Base-by-base conservation (phyloP, 2,888 invertebrate species). In the Panorpa germanica region DNA sequence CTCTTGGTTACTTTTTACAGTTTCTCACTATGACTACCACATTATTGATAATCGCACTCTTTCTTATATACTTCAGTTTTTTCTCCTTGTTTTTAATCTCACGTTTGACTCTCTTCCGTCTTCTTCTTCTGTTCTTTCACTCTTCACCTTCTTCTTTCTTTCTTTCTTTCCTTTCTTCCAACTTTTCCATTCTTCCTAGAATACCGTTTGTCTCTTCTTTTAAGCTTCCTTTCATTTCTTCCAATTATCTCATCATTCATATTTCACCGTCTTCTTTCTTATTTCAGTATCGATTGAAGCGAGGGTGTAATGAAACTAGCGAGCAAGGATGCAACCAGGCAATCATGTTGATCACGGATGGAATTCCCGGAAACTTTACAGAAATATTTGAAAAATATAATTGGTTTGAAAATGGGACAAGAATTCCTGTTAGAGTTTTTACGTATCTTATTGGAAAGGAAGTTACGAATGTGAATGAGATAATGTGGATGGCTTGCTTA, bases 301-400 rank as follows among this genome's bases (percentile, higher is more conserved):
- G 66, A 13, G 57, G 56, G 8, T 71, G 71, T 42, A 53, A 51
- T 37, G 57, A 55, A 41, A 44, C 45, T 20, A 62, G 58, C 10
- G 48, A 53, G 4, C 58, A 66, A 32, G 65, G 74, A 18, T 96
- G 96, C 49, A 96, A 95, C 56, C 90, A 91, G 53, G 74, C 88
- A 16, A 88, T 98, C 36, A 93, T 96, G 91, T 57, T 96, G 33
- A 73, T 96, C 37, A 95, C 96, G 0, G 96, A 96, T 53, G 91
- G 91, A 25, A 80, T 91, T 3, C 76, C 90, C 1, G 77, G 80
- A 28, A 86, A 83, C 49, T 65, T 82, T 38, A 80, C 83, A 9
- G 77, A 88, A 41, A 67, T 88, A 4, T 88, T 93, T 45, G 64
- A 76, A 37, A 57, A 65, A 39, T 73, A 83, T 53, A 95, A 93